A percentile compares a stretch with the other conserved stretches of the same genome.
These are phyloP conservation scores for Nemapogon koenigi DNA, from an alignment of 2,888 invertebrate genomes.

Conservation along the genomic window DNA sequence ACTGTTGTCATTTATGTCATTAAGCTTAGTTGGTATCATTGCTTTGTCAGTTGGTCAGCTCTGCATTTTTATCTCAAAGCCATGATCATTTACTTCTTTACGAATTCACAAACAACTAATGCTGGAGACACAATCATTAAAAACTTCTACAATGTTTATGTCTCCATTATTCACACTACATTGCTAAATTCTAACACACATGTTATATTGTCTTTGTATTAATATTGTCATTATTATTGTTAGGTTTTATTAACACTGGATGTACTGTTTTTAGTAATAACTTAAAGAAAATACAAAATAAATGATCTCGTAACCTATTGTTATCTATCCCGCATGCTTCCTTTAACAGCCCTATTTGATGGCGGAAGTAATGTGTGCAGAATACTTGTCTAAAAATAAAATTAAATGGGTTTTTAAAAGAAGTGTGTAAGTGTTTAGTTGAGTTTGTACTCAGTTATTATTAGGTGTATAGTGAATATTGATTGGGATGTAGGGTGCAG, in stretches of 20 bases:
- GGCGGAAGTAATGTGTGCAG: constrained; percentile 55
- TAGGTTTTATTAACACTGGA: too few relatives aligned
- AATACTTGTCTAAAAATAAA: constrained; percentile 29
- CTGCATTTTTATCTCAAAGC: constrained; percentile 52
- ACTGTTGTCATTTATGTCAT: background rate
- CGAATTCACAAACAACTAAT: too few relatives aligned
- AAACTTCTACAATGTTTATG: background rate
- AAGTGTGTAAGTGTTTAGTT: constrained; percentile 49
- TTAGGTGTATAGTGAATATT: constrained; percentile 20
- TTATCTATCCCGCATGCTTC: constrained; percentile 53
- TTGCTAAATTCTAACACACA: too few relatives aligned
- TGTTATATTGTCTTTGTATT: constrained; percentile 2
- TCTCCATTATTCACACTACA: background rate
- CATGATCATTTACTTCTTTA: background rate
- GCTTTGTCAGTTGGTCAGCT: constrained; percentile 26
- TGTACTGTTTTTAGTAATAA: too few relatives aligned
- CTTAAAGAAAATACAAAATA: too few relatives aligned
- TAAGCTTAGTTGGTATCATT: background rate
- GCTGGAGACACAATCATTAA: too few relatives aligned
- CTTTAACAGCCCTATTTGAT: constrained; percentile 56
- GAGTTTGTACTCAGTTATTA: constrained; percentile 3
- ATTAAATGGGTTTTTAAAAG: constrained; percentile 54
- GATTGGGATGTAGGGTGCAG: constrained; percentile 60
- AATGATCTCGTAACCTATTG: background rate
- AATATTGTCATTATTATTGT: too few relatives aligned